Base-by-base conservation (phyloP, 2,888 invertebrate genomes). In the Ischnura elegans region DNA sequence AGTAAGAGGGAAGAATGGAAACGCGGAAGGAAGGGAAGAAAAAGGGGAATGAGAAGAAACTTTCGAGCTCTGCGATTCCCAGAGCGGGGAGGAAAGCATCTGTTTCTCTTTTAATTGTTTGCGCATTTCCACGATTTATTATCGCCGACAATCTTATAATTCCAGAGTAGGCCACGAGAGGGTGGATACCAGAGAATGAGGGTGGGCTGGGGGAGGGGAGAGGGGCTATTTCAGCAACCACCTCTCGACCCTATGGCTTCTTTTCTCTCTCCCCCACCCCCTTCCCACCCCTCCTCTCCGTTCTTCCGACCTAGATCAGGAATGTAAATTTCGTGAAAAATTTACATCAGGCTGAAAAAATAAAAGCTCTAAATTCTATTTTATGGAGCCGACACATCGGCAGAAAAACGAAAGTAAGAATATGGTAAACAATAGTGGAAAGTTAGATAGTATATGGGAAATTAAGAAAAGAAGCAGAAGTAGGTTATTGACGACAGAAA, bases 41-140 rank as follows among this genome's bases (percentile, higher is more conserved):
- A 5, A 13, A 13, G 47, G 47, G 61, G 61, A 16, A 16, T 6
- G 47, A 61, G 25, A 25, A 61, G 76, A 76, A 76, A 76, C 76
- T 76, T 76, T 16, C 76, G 36, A 61, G 76, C 76, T 2, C 4
- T 10, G 8, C 36, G 0, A 76, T n/a, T 21, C 47, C 47, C 47
- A 47, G 55, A 21, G 61, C 21, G 25, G 45, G 45, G 43, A 10
- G 86, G 46, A 46, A 43, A 86, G 86, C 86, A 86, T 86, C 43
- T 86, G n/a, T 86, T 76, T 76, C 76, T 76, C 76, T 86, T 86
- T 86, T 45, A 86, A 86, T 86, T 86, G 86, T 86, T 86, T 86
- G 86, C 86, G 86, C 86, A 86, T 86, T 86, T 86, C 86, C 86
- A 86, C 86, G 86, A 86, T 86, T 86, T 86, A 43, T 86, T 86